These are phyloP conservation scores for Yponomeuta plumbellus DNA, from an alignment of 2,888 invertebrate genomes.

Conservation along the genomic window DNA sequence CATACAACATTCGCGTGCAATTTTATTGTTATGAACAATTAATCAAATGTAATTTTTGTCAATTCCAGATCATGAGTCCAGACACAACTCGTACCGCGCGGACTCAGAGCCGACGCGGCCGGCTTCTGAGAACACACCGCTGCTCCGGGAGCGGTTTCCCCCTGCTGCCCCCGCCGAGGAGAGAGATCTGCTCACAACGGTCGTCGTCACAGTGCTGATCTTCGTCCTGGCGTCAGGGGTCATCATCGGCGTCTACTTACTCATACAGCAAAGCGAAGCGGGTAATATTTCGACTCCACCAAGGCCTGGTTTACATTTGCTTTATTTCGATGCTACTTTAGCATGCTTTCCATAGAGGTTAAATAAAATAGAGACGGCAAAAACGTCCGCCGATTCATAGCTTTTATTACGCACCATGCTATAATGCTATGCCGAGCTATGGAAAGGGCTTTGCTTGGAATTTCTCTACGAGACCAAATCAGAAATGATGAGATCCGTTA, in stretches of 20 bases:
- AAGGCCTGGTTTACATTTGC: too few relatives aligned
- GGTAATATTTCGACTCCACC: slow-evolving; percentile 31
- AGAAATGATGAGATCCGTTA: too few relatives aligned
- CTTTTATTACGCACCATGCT: too few relatives aligned
- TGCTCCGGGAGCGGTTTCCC: slow-evolving; percentile 41
- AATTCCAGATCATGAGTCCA: slow-evolving; percentile 49
- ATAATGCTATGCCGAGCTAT: too few relatives aligned
- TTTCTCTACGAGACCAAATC: too few relatives aligned
- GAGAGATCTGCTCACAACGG: slow-evolving; percentile 30
- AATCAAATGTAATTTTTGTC: not conserved
- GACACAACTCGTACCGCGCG: slow-evolving; percentile 37
- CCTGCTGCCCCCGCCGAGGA: slow-evolving; percentile 20
- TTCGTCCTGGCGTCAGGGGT: slow-evolving; percentile 47
- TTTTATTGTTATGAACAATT: not conserved
- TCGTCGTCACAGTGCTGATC: slow-evolving; percentile 42
- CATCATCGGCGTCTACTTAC: slow-evolving; percentile 55
- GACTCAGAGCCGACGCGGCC: slow-evolving; percentile 29
- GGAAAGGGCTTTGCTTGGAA: too few relatives aligned
- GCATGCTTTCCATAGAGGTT: too few relatives aligned
- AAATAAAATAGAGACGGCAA: too few relatives aligned
- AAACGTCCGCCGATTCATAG: too few relatives aligned
- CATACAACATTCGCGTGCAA: too few relatives aligned
- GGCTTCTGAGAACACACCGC: slow-evolving; percentile 43
- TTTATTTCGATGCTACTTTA: too few relatives aligned
- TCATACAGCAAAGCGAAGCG: slow-evolving; percentile 46